Evolutionary conservation across 2,888 invertebrate genomes (phyloP), one percentile per base, ranked within the genome.

Genomic region (Drosophila recens): DNA sequence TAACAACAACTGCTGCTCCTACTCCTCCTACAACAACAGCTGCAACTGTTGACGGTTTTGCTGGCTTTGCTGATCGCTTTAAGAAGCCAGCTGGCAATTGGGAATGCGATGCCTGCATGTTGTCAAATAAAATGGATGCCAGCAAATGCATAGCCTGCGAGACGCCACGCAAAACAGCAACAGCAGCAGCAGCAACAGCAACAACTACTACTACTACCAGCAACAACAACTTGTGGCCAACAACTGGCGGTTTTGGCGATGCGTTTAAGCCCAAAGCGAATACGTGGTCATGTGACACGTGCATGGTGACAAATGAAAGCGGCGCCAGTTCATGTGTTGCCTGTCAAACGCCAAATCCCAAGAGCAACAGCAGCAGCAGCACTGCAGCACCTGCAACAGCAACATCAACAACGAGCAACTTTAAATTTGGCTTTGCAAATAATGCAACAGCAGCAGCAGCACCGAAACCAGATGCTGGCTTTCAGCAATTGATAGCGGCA

Each of bases 31-130:
- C n/a, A n/a, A 30, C 43, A 33, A 10, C 51, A 5, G 20, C 20
- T 20, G 20, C 20, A 27, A 9, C 10, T 20, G 20, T 3, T 20
- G 20, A 1, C 2, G 20, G 13, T 36, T 64, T 56, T 36, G 46
- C 13, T 20, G 62, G 73, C 1, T 90, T 90, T 52, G 90, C 87
- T 0, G 91, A 92, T 57, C 90, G 91, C 74, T 95, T 94, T 76
- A 95, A 95, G 82, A 93, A 93, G 62, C 90, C 93, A 1, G 87
- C 92, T 27, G 94, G 93, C 46, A 93, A 94, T 11, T 96, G 96
- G 96, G 94, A 95, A 78, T 96, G 96, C 90, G 91, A 93, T 11
- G 92, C 92, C 10, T 96, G 96, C 89, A 93, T 94, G 91, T 92
- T 95, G 15, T 92, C 93, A 49, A 96, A 96, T 89, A 91, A 93